Conservation (phyloP, 2,113 vertebrate genomes). For the Datnioides undecimradiatus region DNA sequence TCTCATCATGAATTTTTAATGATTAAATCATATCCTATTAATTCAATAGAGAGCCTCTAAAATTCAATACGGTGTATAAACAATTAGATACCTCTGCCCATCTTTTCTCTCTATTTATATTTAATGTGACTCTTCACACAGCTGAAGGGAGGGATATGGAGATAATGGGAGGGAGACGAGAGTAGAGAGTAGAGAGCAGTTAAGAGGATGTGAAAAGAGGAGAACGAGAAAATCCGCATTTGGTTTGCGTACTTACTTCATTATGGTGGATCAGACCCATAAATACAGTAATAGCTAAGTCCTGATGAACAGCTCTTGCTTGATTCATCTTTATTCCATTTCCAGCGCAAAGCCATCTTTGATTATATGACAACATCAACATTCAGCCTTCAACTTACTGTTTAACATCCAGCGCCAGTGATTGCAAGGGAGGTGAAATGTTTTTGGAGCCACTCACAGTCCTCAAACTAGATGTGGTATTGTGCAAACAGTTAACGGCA, state of each 20-base stretch:
- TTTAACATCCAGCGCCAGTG: conserved; percentile 36
- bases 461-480: conserved; percentile 54
- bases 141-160: conserved; percentile 38
- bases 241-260: conserved; percentile 23
- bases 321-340: conserved; percentile 35
- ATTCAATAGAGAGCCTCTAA: conserved; percentile 79
- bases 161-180: conserved; percentile 50
- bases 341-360: neutral
- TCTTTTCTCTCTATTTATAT: conserved; percentile 81
- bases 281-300: conserved; percentile 38
- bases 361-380: conserved; percentile 19
- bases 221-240: conserved; percentile 36
- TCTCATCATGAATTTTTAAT: conserved; percentile 80
- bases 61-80: conserved; percentile 81
- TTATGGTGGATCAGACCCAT: conserved; percentile 32
- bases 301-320: conserved; percentile 29
- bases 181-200: conserved; percentile 33
- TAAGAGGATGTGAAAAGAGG: conserved; percentile 32
- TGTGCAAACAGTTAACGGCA: conserved; percentile 42
- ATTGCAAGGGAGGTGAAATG: conserved; percentile 38
- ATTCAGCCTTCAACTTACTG: conserved; percentile 22
- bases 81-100: conserved; percentile 80
- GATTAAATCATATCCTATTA: conserved; percentile 76
- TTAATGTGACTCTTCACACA: conserved; percentile 76
- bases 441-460: conserved; percentile 35